These are phyloP conservation scores for Perognathus longimembris DNA, from an alignment of 2,113 vertebrate genomes.

Conservation along the genomic window DNA sequence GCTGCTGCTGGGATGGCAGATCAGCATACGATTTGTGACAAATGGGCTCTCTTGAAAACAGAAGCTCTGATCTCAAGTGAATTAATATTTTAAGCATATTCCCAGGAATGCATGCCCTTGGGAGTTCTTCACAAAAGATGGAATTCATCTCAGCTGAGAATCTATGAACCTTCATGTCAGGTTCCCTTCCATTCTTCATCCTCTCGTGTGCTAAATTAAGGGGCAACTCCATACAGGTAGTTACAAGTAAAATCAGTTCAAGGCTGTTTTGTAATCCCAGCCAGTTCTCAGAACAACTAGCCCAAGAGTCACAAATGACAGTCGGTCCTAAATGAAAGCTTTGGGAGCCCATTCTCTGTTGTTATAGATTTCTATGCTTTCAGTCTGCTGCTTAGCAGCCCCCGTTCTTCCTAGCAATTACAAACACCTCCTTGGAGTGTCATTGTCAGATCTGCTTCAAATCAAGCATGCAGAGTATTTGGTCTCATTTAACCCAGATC, in stretches of 20 bases:
- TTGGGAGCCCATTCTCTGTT: slow-evolving; percentile 11
- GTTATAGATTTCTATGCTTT: not conserved
- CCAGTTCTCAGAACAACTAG: not conserved
- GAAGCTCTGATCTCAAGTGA: not conserved
- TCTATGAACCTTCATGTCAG: not conserved
- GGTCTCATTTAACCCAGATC: slow-evolving; percentile 63
- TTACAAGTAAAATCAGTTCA: slow-evolving; percentile 35
- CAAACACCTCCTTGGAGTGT: slow-evolving; percentile 50
- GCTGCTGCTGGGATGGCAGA: not conserved
- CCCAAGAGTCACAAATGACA: slow-evolving; percentile 43
- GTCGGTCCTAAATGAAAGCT: slow-evolving; percentile 20
- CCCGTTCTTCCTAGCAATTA: not conserved
- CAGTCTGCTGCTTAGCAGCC: not conserved
- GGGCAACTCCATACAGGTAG: not conserved
- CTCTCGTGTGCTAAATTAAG: not conserved
- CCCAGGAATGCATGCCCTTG: not conserved
- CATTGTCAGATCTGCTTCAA: slow-evolving; percentile 70
- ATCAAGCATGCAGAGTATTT: slow-evolving; percentile 70
- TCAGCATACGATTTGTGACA: not conserved
- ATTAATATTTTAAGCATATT: slow-evolving; percentile 10
- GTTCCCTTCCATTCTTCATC: slow-evolving; percentile 18
- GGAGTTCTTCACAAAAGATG: not conserved
- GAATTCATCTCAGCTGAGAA: not conserved
- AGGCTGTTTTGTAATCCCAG: slow-evolving; percentile 16
- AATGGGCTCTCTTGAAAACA: not conserved